Conservation (phyloP, 2,888 invertebrate genomes). For the Dascillus cervinus region DNA sequence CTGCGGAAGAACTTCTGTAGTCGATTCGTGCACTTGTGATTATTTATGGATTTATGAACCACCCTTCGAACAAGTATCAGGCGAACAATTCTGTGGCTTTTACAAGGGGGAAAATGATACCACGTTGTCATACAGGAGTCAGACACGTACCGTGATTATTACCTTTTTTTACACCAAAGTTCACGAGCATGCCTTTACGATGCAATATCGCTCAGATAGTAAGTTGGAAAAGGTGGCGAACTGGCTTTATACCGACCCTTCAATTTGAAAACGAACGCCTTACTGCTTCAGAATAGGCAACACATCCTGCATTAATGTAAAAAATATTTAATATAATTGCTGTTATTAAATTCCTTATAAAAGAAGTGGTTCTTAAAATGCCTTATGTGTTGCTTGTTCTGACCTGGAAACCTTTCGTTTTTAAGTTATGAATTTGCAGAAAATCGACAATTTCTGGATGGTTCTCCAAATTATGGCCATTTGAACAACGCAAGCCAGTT, state of each 20-base stretch:
- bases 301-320: too few species aligned
- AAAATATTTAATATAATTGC: too few species aligned
- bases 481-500: conserved; percentile 44
- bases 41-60: conserved; percentile 59
- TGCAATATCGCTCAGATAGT: conserved; percentile 59
- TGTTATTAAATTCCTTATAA: too few species aligned
- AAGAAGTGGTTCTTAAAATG: too few species aligned
- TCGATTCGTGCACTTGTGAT: conserved; percentile 46
- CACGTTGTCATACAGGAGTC: conserved; percentile 47
- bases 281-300: too few species aligned
- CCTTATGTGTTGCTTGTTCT: conserved; percentile 1
- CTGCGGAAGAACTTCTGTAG: conserved; percentile 29
- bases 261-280: too few species aligned
- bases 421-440: conserved; percentile 36
- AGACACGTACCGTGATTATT: conserved; percentile 52
- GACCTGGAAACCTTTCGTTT: conserved; percentile 2
- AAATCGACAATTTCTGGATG: conserved; percentile 48
- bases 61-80: conserved; percentile 53
- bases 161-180: conserved; percentile 51
- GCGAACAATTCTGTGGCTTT: conserved; percentile 53
- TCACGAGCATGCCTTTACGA: conserved; percentile 53
- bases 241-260: too few species aligned
- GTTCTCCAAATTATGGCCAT: conserved; percentile 37
- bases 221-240: too few species aligned
- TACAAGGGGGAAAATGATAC: conserved; percentile 29